Conservation (phyloP, 2,113 vertebrate genomes). For the Strix uralensis region DNA sequence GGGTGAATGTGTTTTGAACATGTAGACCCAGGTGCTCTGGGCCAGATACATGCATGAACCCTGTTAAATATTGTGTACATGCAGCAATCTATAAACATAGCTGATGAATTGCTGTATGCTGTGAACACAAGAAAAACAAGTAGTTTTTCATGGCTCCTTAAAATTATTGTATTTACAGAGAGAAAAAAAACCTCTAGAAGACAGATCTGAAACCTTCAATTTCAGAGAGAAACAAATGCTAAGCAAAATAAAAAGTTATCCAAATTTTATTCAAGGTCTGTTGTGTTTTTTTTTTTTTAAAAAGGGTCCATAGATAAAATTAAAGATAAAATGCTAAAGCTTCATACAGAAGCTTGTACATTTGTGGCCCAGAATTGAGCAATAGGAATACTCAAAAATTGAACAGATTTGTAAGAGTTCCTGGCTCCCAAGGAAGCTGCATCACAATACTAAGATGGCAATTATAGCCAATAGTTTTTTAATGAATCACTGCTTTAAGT, state of each 20-base stretch:
- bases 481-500: not conserved
- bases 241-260: not conserved
- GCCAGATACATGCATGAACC: not conserved
- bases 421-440: not conserved
- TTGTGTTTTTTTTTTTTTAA: not conserved
- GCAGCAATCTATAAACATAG: not conserved
- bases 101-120: not conserved
- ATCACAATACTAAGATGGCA: not conserved
- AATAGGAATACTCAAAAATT: not conserved
- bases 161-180: not conserved
- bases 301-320: not conserved
- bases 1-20: not conserved
- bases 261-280: not conserved
- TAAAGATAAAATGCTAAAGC: not conserved
- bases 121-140: not conserved
- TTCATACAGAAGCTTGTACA: not conserved
- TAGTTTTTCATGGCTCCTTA: not conserved
- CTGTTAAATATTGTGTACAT: not conserved
- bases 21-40: not conserved
- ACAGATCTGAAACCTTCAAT: not conserved
- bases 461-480: not conserved
- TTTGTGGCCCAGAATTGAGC: accelerated
- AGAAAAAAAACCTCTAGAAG: not conserved
- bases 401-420: not conserved
- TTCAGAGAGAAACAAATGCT: not conserved